Percentiles rank a stretch among this genome's conserved stretches.
Conservation (phyloP, 2,113 vertebrate species). For the Oceanodroma tethys region DNA sequence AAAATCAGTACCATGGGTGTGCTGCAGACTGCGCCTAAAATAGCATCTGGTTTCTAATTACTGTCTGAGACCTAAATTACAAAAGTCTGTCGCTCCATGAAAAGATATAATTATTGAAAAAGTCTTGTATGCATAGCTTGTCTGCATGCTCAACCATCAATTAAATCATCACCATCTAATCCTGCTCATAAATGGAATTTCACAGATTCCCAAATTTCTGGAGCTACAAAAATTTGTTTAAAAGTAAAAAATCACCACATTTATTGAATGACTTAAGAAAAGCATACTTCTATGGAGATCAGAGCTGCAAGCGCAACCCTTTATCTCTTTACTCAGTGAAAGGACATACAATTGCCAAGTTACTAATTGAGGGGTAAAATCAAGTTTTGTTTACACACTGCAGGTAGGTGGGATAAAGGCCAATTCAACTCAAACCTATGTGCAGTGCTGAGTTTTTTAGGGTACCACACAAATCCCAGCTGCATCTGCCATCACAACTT, state of each 20-base stretch:
- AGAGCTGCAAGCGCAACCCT: background rate
- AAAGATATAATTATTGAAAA: slow-evolving; percentile 71
- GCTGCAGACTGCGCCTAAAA: slow-evolving; percentile 51
- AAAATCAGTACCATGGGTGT: background rate
- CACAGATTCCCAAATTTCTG: slow-evolving; percentile 57
- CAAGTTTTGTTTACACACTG: background rate
- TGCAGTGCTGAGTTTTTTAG: background rate
- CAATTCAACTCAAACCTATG: background rate
- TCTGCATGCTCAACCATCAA: slow-evolving; percentile 64
- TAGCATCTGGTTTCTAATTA: slow-evolving; percentile 70
- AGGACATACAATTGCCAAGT: background rate
- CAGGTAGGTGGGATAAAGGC: background rate
- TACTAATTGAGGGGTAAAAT: background rate
- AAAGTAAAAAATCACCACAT: slow-evolving; percentile 53
- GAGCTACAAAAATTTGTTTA: slow-evolving; percentile 53
- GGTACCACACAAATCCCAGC: background rate
- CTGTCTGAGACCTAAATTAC: slow-evolving; percentile 69
- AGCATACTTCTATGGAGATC: background rate
- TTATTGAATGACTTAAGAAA: slow-evolving; percentile 2
- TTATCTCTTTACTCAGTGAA: background rate
- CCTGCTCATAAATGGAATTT: slow-evolving; percentile 56
- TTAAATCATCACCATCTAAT: slow-evolving; percentile 76
- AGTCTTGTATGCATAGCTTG: slow-evolving; percentile 64
- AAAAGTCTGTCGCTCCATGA: slow-evolving; percentile 53
- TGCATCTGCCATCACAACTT: background rate